phyloP scores from a whole-genome alignment of 2,113 vertebrate genomes.

The Scopus umbretta region DNA sequence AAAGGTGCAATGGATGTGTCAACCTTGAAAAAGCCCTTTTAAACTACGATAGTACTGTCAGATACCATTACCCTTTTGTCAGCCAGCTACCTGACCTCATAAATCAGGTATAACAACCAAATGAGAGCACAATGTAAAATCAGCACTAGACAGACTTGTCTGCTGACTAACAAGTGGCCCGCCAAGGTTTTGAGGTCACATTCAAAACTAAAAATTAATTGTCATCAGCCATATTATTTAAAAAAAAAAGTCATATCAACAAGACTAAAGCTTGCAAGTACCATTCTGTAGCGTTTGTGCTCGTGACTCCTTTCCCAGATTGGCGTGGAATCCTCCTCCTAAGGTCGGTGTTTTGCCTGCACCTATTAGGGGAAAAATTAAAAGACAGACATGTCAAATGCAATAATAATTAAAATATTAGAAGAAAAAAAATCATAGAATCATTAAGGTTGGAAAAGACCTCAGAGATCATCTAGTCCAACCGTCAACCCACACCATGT shows the following conservation, averaged over 20 bases:
- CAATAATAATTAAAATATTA: not conserved
- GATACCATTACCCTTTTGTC: conserved; percentile 17
- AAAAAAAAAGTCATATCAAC: not conserved
- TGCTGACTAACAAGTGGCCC: not conserved
- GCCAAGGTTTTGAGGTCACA: conserved; percentile 1
- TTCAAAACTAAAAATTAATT: not conserved
- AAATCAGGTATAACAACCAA: not conserved
- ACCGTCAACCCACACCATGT: too few relatives aligned
- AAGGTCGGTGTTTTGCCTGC: conserved; percentile 78
- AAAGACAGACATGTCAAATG: not conserved
- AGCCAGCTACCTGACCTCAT: conserved; percentile 10
- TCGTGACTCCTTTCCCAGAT: conserved; percentile 86
- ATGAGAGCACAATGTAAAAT: not conserved
- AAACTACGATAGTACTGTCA: not conserved
- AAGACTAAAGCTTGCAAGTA: conserved; percentile 52
- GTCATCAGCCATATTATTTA: not conserved
- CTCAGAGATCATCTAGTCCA: too few relatives aligned
- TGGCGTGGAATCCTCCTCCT: conserved; percentile 82
- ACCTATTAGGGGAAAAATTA: conserved; percentile 52
- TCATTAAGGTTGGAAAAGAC: too few relatives aligned
- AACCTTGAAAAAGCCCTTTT: conserved; percentile 40
- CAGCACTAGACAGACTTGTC: not conserved
- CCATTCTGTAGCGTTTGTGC: conserved; percentile 91
- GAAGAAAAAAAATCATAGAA: too few relatives aligned
- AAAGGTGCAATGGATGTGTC: not conserved